A percentile compares a stretch with the other conserved stretches of the same genome.
Evolutionary conservation across 2,888 invertebrate genomes (phyloP).

Genomic region (Lepidochrysops patricia): DNA sequence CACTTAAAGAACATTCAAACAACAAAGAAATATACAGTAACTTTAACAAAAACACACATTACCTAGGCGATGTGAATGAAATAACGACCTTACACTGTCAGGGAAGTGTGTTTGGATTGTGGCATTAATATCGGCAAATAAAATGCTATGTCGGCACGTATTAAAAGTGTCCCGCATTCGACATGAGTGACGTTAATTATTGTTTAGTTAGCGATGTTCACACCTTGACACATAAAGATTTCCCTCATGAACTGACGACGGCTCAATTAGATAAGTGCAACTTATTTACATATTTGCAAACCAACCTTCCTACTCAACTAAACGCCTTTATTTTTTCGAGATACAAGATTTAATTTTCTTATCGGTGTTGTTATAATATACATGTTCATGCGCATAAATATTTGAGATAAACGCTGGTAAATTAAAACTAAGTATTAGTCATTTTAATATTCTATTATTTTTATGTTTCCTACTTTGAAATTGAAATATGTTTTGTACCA

Average conservation of each 20-base stretch:
- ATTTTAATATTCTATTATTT: too few species aligned
- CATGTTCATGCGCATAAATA: too few species aligned
- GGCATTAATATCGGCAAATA: not conserved
- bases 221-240: conserved; percentile 10
- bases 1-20: too few species aligned
- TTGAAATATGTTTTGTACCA: too few species aligned
- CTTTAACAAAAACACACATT: too few species aligned
- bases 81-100: conserved; percentile 2
- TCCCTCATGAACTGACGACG: not conserved
- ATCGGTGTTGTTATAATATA: too few species aligned
- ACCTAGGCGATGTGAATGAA: not conserved
- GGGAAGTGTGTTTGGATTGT: not conserved
- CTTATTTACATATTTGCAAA: not conserved
- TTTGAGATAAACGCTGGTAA: too few species aligned
- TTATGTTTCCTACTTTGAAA: too few species aligned
- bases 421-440: too few species aligned
- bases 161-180: conserved; percentile 1
- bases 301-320: not conserved
- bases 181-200: not conserved
- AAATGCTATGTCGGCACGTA: not conserved
- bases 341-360: too few species aligned
- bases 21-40: too few species aligned
- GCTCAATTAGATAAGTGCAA: not conserved
- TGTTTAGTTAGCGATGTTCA: not conserved
- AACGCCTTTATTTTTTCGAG: not conserved